phyloP scores from a whole-genome alignment of 2,113 vertebrate species.

The Gulo gulo region DNA sequence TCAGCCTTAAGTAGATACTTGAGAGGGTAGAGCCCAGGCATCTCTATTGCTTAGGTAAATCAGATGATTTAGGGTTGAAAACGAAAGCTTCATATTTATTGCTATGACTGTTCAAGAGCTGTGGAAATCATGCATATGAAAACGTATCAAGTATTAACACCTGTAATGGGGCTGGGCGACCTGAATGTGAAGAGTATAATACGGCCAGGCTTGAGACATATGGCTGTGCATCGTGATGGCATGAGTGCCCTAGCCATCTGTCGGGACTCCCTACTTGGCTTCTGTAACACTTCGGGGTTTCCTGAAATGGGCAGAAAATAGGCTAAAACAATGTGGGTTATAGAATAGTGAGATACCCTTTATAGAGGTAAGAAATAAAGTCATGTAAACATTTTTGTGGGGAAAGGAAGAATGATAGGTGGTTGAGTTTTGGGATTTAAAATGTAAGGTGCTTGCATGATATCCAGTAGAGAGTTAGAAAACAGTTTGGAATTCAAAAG shows the following conservation, averaged over 20 bases:
- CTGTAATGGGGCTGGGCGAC: background rate
- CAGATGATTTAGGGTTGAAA: background rate
- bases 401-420: background rate
- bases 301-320: background rate
- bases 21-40: background rate
- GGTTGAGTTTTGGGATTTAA: background rate
- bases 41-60: background rate
- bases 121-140: background rate
- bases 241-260: background rate
- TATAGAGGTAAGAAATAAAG: background rate
- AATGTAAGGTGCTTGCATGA: background rate
- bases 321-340: background rate
- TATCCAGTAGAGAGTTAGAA: background rate
- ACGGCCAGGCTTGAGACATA: background rate
- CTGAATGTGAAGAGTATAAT: background rate
- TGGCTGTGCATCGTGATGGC: fast-evolving
- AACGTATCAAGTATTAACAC: background rate
- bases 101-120: background rate
- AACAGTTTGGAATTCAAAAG: background rate
- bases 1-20: background rate
- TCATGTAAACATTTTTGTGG: background rate
- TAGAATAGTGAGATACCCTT: background rate
- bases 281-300: background rate
- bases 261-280: background rate
- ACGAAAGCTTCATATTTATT: background rate